Percentiles rank a stretch among this genome's conserved stretches.
Conservation (phyloP, 2,113 vertebrate species). For the Aythya baeri region DNA sequence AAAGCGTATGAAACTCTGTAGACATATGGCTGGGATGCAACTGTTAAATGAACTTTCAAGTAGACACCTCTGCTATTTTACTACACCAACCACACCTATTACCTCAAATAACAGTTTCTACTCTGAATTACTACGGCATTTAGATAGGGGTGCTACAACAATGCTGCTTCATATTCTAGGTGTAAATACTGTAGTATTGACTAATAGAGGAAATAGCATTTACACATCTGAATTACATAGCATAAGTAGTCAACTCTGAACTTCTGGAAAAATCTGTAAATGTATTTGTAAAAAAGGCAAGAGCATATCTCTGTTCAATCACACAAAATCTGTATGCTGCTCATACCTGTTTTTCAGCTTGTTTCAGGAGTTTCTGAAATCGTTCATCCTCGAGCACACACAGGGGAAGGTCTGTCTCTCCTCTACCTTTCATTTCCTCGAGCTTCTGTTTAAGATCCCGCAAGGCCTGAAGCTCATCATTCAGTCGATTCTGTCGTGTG, state of each 20-base stretch:
- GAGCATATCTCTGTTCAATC: rapidly evolving
- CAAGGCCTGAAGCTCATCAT: slow-evolving; percentile 82
- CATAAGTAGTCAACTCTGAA: neutral
- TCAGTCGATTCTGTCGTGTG: slow-evolving; percentile 82
- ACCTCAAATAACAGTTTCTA: neutral
- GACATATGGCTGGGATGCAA: neutral
- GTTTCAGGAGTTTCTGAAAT: slow-evolving; percentile 82
- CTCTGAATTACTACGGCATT: neutral
- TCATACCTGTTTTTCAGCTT: slow-evolving; percentile 84
- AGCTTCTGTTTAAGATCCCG: slow-evolving; percentile 78
- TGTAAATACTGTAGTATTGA: neutral
- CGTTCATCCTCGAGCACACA: slow-evolving; percentile 80
- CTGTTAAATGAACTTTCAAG: neutral
- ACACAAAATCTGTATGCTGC: neutral
- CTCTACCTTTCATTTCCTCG: slow-evolving; percentile 80
- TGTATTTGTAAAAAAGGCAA: neutral
- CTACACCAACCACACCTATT: neutral
- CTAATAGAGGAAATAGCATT: neutral
- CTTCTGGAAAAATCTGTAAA: neutral
- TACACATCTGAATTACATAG: neutral
- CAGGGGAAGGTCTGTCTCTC: slow-evolving; percentile 77
- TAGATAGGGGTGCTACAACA: neutral
- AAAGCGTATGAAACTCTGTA: neutral
- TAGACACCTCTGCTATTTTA: neutral
- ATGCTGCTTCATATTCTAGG: neutral